Base-by-base conservation (phyloP, 1,140 invertebrate species). In the Condylostylus longicornis region DNA sequence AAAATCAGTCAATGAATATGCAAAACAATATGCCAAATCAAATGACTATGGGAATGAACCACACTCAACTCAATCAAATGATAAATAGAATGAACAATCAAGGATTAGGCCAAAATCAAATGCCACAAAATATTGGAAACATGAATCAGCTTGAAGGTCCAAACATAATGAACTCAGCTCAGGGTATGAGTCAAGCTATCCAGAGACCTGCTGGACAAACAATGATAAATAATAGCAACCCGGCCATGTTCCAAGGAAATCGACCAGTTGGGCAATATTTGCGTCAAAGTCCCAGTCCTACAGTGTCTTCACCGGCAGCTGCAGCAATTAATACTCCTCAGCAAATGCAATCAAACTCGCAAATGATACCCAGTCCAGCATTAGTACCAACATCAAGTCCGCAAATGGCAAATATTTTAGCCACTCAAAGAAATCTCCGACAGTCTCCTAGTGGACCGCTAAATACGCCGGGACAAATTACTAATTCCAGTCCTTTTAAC, bases 371-470 rank as follows among this genome's bases (percentile, higher is more conserved):
- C 19, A 80, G 77, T 9, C 78, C 78, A 7, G 77, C 77, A 18
- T 50, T 78, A 35, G 76, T 73, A 31, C 72, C 75, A n/a, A 75
- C 75, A n/a, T 76, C 76, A 14, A 72, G 69, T 43, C 64, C 74
- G 18, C 72, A 72, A 39, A 70, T 71, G 61, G 54, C 67, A 10
- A 64, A 67, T 33, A 61, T 67, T 34, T 68, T 69, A 54, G 62
- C 64, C 36, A 40, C 43, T 5, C 53, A 57, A 44, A 46, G 55
- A 6, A 49, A 44, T 39, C 44, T 85, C 70, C 79, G 75, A 27
- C 76, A 79, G n/a, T 84, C 82, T 36, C 80, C 80, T 7, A 76
- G 75, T 28, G 74, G 75, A 27, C 80, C 80, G 0, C 63, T 87
- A 6, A 85, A 89, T 57, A 88, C 80, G 19, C 83, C 81, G 0